Percentiles rank a stretch among this genome's conserved stretches.
Evolutionary conservation across 2,113 vertebrate genomes (phyloP).

Genomic region (Caracal caracal): DNA sequence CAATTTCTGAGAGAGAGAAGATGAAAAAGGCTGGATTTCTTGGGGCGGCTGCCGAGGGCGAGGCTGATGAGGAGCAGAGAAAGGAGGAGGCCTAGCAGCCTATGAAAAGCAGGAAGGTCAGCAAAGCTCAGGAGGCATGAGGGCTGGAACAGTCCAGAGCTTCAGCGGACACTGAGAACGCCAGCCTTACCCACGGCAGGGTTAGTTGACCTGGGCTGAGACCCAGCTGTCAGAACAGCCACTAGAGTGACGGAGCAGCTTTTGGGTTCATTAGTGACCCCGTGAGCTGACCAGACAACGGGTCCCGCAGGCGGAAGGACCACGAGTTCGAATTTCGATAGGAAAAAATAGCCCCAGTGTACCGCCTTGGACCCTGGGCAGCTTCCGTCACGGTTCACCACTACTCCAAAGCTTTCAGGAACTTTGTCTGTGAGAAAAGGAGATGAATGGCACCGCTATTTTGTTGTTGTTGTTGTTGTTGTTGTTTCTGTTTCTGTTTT

Average conservation of each 20-base stretch:
- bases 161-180: neutral
- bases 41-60: slow-evolving; percentile 52
- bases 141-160: neutral
- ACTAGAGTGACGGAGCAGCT: neutral
- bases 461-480: neutral
- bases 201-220: neutral
- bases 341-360: neutral
- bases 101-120: neutral
- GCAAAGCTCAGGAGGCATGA: neutral
- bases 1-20: slow-evolving; percentile 61
- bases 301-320: neutral
- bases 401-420: neutral
- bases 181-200: neutral
- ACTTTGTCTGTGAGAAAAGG: neutral
- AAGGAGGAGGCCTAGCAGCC: neutral
- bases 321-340: neutral
- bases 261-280: neutral
- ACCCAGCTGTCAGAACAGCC: neutral
- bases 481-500: neutral
- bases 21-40: slow-evolving; percentile 57
- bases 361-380: too few relatives aligned
- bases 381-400: neutral
- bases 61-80: slow-evolving; percentile 45
- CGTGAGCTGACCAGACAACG: neutral
- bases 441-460: neutral